These are phyloP conservation scores for Mesoligia furuncula DNA, from an alignment of 2,888 invertebrate species.

Conservation along the genomic window DNA sequence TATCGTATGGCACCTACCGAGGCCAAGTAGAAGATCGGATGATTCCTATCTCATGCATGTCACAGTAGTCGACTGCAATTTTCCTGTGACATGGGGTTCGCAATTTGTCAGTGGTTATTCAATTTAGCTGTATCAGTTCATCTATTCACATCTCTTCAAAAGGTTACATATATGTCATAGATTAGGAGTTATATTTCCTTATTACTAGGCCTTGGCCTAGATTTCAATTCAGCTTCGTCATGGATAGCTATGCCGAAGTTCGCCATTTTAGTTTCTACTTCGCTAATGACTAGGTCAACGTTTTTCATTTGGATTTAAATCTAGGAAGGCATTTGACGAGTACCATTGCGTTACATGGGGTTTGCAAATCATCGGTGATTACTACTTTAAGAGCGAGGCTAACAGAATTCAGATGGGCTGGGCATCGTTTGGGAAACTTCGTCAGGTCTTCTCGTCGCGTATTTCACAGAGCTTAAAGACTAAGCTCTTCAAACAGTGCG, in stretches of 20 bases:
- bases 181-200: neutral
- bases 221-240: neutral
- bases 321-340: neutral
- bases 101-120: conserved; percentile 26
- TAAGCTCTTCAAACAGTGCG: neutral
- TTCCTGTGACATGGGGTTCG: conserved; percentile 19
- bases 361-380: conserved; percentile 17
- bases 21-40: conserved; percentile 2
- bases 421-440: neutral
- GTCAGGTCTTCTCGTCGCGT: neutral
- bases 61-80: conserved; percentile 10
- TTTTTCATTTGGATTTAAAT: neutral
- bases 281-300: neutral
- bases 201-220: neutral
- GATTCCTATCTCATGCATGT: conserved; percentile 16
- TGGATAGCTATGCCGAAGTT: neutral
- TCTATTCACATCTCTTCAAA: neutral
- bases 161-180: neutral
- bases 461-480: neutral
- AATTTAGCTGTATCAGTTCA: conserved; percentile 19
- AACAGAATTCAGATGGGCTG: too few species aligned
- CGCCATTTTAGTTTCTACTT: neutral
- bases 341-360: conserved; percentile 1
- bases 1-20: conserved; percentile 1
- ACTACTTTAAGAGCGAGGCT: neutral